Conservation (phyloP, 2,113 vertebrate genomes). For the Hyperoodon ampullatus region DNA sequence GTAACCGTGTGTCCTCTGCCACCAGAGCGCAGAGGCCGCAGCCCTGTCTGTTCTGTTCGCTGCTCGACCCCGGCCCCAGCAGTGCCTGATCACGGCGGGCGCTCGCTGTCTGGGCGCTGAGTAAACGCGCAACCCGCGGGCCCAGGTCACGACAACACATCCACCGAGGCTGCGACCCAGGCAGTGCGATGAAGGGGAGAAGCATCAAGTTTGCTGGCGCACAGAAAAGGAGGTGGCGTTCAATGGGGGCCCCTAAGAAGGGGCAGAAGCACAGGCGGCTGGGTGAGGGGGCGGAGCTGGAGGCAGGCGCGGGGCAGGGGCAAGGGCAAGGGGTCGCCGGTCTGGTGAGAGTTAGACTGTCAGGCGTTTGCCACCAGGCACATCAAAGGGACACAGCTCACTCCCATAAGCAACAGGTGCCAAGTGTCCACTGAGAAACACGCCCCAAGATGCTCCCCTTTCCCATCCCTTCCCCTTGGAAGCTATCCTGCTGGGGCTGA, state of each 20-base stretch:
- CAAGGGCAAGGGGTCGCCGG: accelerated
- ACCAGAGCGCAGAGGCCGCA: accelerated
- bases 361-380: background rate
- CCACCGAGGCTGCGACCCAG: accelerated
- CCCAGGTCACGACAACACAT: background rate
- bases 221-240: accelerated
- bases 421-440: accelerated
- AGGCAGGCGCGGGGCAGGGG: accelerated
- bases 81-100: accelerated
- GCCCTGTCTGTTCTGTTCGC: accelerated
- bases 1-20: accelerated
- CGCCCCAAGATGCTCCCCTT: background rate
- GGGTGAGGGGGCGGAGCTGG: background rate
- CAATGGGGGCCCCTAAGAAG: accelerated
- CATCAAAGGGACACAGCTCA: background rate
- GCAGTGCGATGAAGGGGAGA: accelerated
- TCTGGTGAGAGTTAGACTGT: accelerated
- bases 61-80: accelerated
- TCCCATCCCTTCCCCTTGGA: accelerated
- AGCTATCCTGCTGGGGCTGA: background rate
- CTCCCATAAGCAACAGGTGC: background rate
- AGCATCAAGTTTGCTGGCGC: accelerated
- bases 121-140: too few species aligned
- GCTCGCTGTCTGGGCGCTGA: accelerated
- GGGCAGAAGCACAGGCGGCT: background rate